Evolutionary conservation across 2,888 invertebrate genomes (phyloP).

Genomic region (Agrenia bidenticulata): DNA sequence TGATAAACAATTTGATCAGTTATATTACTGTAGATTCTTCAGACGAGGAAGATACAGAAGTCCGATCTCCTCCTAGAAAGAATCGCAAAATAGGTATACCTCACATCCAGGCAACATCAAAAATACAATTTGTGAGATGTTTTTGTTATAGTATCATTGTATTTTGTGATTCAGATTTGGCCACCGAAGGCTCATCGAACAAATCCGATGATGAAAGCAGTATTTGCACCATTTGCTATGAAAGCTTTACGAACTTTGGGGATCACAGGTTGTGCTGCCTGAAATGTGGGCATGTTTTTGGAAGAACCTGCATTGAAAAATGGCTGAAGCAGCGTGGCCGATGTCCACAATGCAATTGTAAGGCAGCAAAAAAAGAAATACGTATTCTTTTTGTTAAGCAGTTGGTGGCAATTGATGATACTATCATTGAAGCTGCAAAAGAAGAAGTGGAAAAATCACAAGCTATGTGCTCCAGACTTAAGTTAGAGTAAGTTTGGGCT

Average conservation of each 20-base stretch:
- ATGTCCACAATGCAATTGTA: conserved; percentile 87
- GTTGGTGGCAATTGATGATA: conserved; percentile 59
- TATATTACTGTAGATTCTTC: no score
- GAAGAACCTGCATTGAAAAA: conserved; percentile 72
- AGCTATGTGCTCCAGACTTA: conserved; percentile 47
- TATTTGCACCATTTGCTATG: conserved; percentile 84
- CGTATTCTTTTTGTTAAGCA: conserved; percentile 74
- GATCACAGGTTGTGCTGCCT: conserved; percentile 81
- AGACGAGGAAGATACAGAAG: not conserved
- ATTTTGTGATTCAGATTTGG: not conserved
- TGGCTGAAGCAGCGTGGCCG: conserved; percentile 67
- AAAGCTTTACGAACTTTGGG: conserved; percentile 82
- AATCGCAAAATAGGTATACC: not conserved
- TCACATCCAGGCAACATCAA: not conserved
- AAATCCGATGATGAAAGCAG: conserved; percentile 67
- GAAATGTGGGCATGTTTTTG: conserved; percentile 91
- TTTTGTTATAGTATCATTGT: no score
- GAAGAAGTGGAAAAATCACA: conserved; percentile 67
- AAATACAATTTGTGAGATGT: not conserved
- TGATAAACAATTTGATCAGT: no score
- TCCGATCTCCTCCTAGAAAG: conserved; percentile 4
- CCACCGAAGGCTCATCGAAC: not conserved
- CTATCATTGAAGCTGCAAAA: conserved; percentile 51
- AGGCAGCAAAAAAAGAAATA: conserved; percentile 68
- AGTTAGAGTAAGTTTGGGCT: conserved; percentile 9